Conservation (phyloP, 2,797 vertebrate genomes). For the Pempheris klunzingeri region DNA sequence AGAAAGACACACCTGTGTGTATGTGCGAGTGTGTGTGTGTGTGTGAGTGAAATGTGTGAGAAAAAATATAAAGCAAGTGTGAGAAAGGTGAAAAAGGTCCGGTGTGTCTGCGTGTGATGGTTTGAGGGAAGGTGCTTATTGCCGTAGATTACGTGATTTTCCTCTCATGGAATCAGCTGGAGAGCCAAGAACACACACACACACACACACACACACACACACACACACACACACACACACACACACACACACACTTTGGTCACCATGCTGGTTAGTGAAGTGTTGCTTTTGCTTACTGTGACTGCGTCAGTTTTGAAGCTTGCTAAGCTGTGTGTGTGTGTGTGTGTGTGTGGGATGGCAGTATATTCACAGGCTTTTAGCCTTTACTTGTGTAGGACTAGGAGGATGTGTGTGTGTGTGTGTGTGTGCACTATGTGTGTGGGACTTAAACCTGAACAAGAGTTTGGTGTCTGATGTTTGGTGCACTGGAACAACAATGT, state of each 20-base stretch:
- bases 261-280: conserved; percentile 7
- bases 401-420: conserved; percentile 19
- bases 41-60: not conserved
- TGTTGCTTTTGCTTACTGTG: conserved; percentile 17
- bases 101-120: not conserved
- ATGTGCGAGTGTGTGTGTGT: not conserved
- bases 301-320: conserved; percentile 8
- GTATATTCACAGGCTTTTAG: conserved; percentile 35
- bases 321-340: conserved; percentile 6
- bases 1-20: conserved; percentile 20
- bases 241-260: not conserved
- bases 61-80: conserved; percentile 21
- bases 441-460: conserved; percentile 34
- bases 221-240: conserved; percentile 7
- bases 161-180: conserved; percentile 25
- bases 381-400: conserved; percentile 23
- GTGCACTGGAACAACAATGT: conserved; percentile 39
- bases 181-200: conserved; percentile 3
- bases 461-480: conserved; percentile 48
- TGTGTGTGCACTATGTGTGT: conserved; percentile 14
- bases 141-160: conserved; percentile 25
- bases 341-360: conserved; percentile 37
- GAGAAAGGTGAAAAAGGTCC: conserved; percentile 15
- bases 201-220: not conserved
- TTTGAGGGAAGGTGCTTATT: conserved; percentile 14